Evolutionary conservation across 2,888 invertebrate genomes (phyloP).

Genomic region (Rapana venosa): DNA sequence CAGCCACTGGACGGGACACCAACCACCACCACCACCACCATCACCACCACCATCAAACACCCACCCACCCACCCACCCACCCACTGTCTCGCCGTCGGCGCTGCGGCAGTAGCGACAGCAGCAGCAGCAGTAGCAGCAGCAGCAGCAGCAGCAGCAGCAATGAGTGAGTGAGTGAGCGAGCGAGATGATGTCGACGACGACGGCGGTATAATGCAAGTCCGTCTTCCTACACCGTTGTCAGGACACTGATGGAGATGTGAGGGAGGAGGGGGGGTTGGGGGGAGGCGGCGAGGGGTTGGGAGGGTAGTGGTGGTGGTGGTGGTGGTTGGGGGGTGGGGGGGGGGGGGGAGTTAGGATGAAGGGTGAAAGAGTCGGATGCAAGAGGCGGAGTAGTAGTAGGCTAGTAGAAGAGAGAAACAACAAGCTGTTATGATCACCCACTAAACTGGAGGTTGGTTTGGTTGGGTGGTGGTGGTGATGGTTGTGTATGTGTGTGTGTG

Average conservation of each 20-base stretch:
- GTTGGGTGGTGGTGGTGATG: background rate
- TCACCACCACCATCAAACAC: no score
- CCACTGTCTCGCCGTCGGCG: no score
- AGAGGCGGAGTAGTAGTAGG: background rate
- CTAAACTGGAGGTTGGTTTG: background rate
- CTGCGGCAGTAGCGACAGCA: no score
- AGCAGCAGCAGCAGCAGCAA: no score
- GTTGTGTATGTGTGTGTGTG: no score
- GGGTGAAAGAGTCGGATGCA: background rate
- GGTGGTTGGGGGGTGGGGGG: background rate
- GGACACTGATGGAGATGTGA: background rate
- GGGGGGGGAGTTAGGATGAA: background rate
- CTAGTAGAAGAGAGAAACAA: background rate
- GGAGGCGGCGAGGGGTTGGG: background rate
- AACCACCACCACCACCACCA: no score
- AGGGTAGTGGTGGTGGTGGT: background rate
- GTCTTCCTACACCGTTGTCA: slow-evolving; percentile 3
- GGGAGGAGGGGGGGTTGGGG: background rate
- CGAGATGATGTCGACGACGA: no score
- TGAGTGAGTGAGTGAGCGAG: no score
- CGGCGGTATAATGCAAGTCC: background rate
- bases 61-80: background rate
- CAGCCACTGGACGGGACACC: background rate
- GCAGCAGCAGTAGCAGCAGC: no score
- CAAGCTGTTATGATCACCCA: slow-evolving; percentile 25